These are phyloP conservation scores for Xylophagus ater DNA, from an alignment of 2,888 invertebrate species.

Conservation along the genomic window DNA sequence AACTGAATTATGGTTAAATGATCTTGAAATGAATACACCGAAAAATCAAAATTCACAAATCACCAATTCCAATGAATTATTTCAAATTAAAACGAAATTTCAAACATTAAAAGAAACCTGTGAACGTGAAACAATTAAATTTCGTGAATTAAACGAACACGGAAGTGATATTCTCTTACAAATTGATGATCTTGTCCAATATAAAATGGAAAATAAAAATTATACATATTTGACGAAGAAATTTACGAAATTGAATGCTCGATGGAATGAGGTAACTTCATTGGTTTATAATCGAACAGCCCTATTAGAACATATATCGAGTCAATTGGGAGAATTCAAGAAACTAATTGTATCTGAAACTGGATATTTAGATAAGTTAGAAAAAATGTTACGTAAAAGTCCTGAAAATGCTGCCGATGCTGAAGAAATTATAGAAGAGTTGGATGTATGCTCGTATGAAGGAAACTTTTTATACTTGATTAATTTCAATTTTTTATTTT, in stretches of 20 bases:
- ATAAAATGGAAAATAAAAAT: slow-evolving; percentile 29
- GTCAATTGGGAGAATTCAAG: slow-evolving; percentile 65
- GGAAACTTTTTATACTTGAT: neutral
- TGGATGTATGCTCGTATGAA: slow-evolving; percentile 53
- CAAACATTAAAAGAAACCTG: slow-evolving; percentile 61
- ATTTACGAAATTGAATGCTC: slow-evolving; percentile 57
- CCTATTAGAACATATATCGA: slow-evolving; percentile 60
- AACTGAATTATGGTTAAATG: slow-evolving; percentile 50
- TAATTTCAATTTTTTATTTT: slow-evolving; percentile 15
- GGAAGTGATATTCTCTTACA: slow-evolving; percentile 54
- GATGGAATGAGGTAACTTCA: slow-evolving; percentile 60
- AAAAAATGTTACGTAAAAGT: slow-evolving; percentile 59
- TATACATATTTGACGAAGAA: slow-evolving; percentile 52
- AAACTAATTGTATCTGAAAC: slow-evolving; percentile 60
- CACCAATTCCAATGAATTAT: slow-evolving; percentile 55
- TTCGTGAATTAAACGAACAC: slow-evolving; percentile 56
- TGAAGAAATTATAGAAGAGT: slow-evolving; percentile 82
- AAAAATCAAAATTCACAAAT: slow-evolving; percentile 45
- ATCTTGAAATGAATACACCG: slow-evolving; percentile 52
- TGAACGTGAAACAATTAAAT: slow-evolving; percentile 54
- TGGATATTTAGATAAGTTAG: slow-evolving; percentile 70
- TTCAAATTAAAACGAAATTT: slow-evolving; percentile 58
- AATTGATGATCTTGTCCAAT: slow-evolving; percentile 39
- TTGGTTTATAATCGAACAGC: slow-evolving; percentile 56
- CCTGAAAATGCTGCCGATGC: slow-evolving; percentile 69